Evolutionary conservation across 1,140 invertebrate genomes (phyloP).

Genomic region (Drosophila bifasciata): DNA sequence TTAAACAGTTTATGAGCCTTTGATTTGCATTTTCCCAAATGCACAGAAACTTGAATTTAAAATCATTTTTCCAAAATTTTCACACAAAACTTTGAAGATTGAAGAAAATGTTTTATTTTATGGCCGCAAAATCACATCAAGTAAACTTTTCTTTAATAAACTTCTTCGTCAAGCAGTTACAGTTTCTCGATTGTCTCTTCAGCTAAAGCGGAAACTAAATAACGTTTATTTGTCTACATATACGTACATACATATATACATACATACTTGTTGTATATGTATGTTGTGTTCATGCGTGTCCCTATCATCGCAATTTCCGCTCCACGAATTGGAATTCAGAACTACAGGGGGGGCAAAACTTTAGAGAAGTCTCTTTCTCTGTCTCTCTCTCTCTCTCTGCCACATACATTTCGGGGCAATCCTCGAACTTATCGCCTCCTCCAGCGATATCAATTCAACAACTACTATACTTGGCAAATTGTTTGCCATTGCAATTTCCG

Average conservation of each 20-base stretch:
- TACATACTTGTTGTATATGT: background rate
- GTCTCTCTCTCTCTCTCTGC: slow-evolving; percentile 7
- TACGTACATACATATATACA: background rate
- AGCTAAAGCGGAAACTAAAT: slow-evolving; percentile 67
- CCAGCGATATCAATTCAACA: slow-evolving; percentile 56
- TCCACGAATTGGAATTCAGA: slow-evolving; percentile 35
- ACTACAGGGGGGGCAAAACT: slow-evolving; percentile 33
- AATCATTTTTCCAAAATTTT: slow-evolving; percentile 15
- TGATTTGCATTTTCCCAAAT: background rate
- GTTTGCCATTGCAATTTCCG: slow-evolving; percentile 71
- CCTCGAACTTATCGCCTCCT: slow-evolving; percentile 20
- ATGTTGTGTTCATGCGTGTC: slow-evolving; percentile 40
- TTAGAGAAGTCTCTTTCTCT: slow-evolving; percentile 18
- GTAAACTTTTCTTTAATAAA: slow-evolving; percentile 61
- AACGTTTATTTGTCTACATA: slow-evolving; percentile 60
- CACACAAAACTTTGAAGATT: slow-evolving; percentile 31
- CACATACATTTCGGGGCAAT: slow-evolving; percentile 36
- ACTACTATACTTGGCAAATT: slow-evolving; percentile 75
- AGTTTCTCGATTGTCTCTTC: slow-evolving; percentile 39
- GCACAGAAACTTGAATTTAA: background rate
- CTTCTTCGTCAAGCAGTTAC: slow-evolving; percentile 16
- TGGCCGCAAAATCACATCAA: slow-evolving; percentile 42
- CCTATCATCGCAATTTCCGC: slow-evolving; percentile 64
- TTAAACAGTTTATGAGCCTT: background rate
- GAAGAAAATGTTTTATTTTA: slow-evolving; percentile 27